Evolutionary conservation across 2,797 vertebrate genomes (phyloP), one percentile per base, ranked within the genome.

Genomic region (Peromyscus nudipes): DNA sequence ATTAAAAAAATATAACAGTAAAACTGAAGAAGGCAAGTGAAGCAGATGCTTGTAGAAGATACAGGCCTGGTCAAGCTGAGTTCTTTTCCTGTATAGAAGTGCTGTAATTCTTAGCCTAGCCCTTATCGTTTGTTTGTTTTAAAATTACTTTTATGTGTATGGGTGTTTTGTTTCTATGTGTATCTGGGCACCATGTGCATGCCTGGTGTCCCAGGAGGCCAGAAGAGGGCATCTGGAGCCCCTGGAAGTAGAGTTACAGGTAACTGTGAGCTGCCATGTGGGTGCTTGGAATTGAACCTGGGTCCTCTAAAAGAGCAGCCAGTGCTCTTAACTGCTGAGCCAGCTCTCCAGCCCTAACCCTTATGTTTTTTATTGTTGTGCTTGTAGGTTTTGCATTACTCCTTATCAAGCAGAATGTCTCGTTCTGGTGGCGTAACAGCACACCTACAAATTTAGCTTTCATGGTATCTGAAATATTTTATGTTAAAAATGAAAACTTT

Each of bases 401-500:
- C 31, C 79, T 94, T 81, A 89, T 80, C 69, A 84, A 67, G 69
- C 13, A 89, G 0, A 85, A 31, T 65, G 6, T 83, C n/a, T 49
- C 62, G 62, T 25, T 60, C 67, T 55, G 34, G 17, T 52, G 55
- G 25, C 60, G 0, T 91, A 67, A 62, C 27, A 21, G 82, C 19
- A 46, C 34, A 69, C 62, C 67, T 52, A n/a, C 1, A 89, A 60
- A 40, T 87, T 86, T 52, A 88, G 82, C 55, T 92, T 89, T 91
- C 9, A 80, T n/a, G 10, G 11, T 23, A 17, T 90, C 82, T 86
- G 11, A 65, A 69, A 60, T 69, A 80, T 52, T 43, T 34, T 69
- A 40, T 37, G 69, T 60, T 92, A 40, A 95, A 87, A 89, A 52
- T 37, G 71, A 93, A 97, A 79, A 62, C 27, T 89, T 88, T 71